Percentiles rank a stretch among this genome's conserved stretches.
phyloP scores from a whole-genome alignment of 2,113 vertebrate genomes.

The Delphinus delphis region DNA sequence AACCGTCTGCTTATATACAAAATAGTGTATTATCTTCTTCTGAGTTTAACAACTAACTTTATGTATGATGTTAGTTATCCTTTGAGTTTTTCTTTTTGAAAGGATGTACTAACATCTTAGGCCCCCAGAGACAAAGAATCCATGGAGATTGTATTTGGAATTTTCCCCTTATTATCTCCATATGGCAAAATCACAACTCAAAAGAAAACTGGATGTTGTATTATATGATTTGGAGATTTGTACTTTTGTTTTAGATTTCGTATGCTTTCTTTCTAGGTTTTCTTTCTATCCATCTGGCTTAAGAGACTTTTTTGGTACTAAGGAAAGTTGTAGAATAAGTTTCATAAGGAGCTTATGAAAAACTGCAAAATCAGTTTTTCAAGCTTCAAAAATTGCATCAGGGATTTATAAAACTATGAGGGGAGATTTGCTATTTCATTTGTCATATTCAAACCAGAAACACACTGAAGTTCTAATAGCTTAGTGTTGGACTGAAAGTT shows the following conservation, averaged over 20 bases:
- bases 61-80: conserved; percentile 16
- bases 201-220: conserved; percentile 39
- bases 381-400: conserved; percentile 55
- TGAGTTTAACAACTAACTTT: conserved; percentile 23
- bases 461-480: neutral
- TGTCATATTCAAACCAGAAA: conserved; percentile 47
- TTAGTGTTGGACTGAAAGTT: neutral
- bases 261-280: conserved; percentile 63
- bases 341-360: conserved; percentile 67
- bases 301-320: conserved; percentile 16
- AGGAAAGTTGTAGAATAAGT: conserved; percentile 49
- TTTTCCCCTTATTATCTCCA: conserved; percentile 38
- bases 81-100: neutral
- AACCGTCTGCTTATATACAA: neutral
- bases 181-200: conserved; percentile 47
- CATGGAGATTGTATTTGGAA: conserved; percentile 44
- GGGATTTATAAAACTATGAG: conserved; percentile 59
- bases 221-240: conserved; percentile 51
- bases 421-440: conserved; percentile 45
- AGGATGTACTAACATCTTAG: conserved; percentile 26
- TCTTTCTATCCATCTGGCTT: conserved; percentile 46
- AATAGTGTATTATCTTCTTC: neutral
- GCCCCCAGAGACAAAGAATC: conserved; percentile 53
- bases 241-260: conserved; percentile 65
- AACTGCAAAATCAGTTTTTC: conserved; percentile 62